phyloP scores from a whole-genome alignment of 2,888 invertebrate species.

The Andrena hattorfiana region DNA sequence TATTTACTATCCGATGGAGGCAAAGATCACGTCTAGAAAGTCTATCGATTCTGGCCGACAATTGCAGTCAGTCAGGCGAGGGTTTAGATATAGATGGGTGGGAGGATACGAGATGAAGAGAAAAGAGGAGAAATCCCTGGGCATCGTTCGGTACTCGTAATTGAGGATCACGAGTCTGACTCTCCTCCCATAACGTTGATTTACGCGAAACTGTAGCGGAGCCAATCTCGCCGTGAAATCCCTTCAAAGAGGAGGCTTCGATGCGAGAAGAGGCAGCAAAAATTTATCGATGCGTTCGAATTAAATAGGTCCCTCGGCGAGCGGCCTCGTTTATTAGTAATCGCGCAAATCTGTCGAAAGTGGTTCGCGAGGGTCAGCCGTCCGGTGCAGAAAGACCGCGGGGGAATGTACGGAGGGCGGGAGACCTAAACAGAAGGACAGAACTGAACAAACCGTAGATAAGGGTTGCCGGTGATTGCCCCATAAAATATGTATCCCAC shows the following conservation, averaged over 20 bases:
- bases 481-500: slow-evolving; percentile 84
- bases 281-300: slow-evolving; percentile 52
- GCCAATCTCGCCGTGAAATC: slow-evolving; percentile 22
- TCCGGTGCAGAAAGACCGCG: neutral
- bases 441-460: slow-evolving; percentile 82
- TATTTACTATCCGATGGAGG: neutral
- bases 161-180: neutral
- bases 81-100: neutral
- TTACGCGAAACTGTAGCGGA: slow-evolving; percentile 6
- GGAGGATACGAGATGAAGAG: neutral
- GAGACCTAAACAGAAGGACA: slow-evolving; percentile 50
- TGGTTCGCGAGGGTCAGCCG: slow-evolving; percentile 57
- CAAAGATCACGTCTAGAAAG: neutral
- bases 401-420: slow-evolving; percentile 27
- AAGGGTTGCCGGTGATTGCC: slow-evolving; percentile 83
- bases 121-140: neutral
- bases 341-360: slow-evolving; percentile 70
- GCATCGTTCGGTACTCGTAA: slow-evolving; percentile 2
- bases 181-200: slow-evolving; percentile 8
- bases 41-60: neutral
- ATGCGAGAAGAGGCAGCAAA: slow-evolving; percentile 16
- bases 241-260: neutral
- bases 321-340: slow-evolving; percentile 68
- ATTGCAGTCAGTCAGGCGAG: neutral
- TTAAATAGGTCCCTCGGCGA: slow-evolving; percentile 29